A percentile compares a stretch with the other conserved stretches of the same genome.
These are phyloP conservation scores for Tenthredo mesomela DNA, from an alignment of 2,888 invertebrate species.

Conservation along the genomic window DNA sequence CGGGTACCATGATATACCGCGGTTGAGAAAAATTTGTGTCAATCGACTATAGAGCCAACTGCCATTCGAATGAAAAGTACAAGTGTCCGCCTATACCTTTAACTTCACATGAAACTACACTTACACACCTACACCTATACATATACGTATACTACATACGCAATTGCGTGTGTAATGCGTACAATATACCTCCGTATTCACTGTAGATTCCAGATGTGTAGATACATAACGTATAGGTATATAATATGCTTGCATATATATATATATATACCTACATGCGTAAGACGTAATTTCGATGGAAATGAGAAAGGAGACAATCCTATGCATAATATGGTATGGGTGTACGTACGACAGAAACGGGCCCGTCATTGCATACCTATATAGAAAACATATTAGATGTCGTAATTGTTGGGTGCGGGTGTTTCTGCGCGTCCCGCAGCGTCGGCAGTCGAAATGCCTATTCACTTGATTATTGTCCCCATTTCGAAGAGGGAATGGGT, in stretches of 20 bases:
- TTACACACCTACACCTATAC: not conserved
- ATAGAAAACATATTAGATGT: not conserved
- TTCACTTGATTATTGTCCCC: constrained; percentile 7
- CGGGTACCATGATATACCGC: not conserved
- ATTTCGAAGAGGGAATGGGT: not conserved
- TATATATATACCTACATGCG: too few relatives aligned
- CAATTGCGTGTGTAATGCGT: not conserved
- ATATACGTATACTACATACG: not conserved
- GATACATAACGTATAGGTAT: not conserved
- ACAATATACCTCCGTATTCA: not conserved
- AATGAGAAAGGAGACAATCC: not conserved
- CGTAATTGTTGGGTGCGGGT: constrained; percentile 8
- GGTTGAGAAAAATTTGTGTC: constrained; percentile 28
- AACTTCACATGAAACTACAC: too few relatives aligned
- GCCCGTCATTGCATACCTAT: not conserved
- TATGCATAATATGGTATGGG: not conserved
- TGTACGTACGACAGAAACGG: not conserved
- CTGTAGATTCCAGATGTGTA: not conserved
- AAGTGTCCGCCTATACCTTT: not conserved
- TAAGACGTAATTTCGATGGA: not conserved
- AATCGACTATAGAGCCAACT: constrained; percentile 32
- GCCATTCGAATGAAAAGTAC: constrained; percentile 28
- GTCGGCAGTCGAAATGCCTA: not conserved
- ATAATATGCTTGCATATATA: too few relatives aligned
- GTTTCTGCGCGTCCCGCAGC: not conserved